phyloP scores from a whole-genome alignment of 2,888 invertebrate species.

The Luperina nickerlii region DNA sequence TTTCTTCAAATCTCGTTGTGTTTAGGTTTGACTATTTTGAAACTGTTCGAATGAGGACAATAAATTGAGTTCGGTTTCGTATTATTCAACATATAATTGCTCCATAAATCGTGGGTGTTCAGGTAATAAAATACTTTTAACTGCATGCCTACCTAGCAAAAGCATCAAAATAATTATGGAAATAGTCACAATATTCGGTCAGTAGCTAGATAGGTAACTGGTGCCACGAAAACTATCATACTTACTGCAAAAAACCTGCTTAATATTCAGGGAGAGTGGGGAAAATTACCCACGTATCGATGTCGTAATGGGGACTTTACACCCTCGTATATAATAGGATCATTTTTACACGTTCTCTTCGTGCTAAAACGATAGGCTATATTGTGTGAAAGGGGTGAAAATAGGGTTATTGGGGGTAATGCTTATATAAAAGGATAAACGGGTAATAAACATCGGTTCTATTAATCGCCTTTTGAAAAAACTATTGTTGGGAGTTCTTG shows the following conservation, averaged over 20 bases:
- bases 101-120: slow-evolving; percentile 11
- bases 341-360: slow-evolving; percentile 22
- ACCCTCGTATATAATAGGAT: slow-evolving; percentile 35
- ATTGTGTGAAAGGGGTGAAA: slow-evolving; percentile 25
- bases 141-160: not conserved
- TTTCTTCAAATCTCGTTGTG: not conserved
- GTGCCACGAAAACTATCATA: not conserved
- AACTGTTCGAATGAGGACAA: not conserved
- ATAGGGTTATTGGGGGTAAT: slow-evolving; percentile 17
- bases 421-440: slow-evolving; percentile 31
- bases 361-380: slow-evolving; percentile 27
- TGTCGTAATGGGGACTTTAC: slow-evolving; percentile 30
- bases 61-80: slow-evolving; percentile 7
- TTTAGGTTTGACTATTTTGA: not conserved
- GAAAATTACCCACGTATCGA: slow-evolving; percentile 26
- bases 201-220: not conserved
- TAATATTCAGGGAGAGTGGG: slow-evolving; percentile 16
- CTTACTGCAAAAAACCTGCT: slow-evolving; percentile 10
- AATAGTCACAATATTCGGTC: not conserved
- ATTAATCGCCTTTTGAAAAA: not conserved
- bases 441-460: not conserved
- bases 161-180: not conserved
- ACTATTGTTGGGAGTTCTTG: not conserved
- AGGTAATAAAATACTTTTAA: slow-evolving; percentile 2
- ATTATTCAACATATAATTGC: slow-evolving; percentile 5